Conservation (phyloP, 2,888 invertebrate species). For the Peribatodes rhomboidaria region DNA sequence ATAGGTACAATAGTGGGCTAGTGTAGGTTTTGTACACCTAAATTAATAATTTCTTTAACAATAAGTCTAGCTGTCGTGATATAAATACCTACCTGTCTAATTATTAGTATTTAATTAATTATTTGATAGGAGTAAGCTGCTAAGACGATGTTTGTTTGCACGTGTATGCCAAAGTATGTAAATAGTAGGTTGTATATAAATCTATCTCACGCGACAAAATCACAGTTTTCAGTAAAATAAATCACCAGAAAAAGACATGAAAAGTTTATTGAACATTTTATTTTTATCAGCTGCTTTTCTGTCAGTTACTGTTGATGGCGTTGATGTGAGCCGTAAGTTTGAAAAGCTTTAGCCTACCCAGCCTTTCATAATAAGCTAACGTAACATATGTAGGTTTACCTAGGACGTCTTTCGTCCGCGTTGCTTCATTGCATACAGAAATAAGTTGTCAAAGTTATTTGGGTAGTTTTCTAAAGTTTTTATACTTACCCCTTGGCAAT, state of each 20-base stretch:
- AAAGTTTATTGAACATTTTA: not conserved
- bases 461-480: too few relatives aligned
- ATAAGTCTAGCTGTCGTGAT: too few relatives aligned
- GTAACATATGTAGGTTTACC: too few relatives aligned
- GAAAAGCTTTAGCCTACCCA: not conserved
- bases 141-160: conserved; percentile 6
- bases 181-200: conserved; percentile 3
- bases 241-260: not conserved
- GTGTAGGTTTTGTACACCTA: too few relatives aligned
- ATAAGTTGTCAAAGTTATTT: too few relatives aligned
- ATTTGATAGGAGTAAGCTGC: not conserved
- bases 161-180: not conserved
- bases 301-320: conserved; percentile 13
- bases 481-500: too few relatives aligned
- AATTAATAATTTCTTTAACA: too few relatives aligned
- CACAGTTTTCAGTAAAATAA: not conserved
- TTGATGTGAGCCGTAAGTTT: conserved; percentile 50
- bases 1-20: too few relatives aligned
- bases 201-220: not conserved
- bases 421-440: too few relatives aligned
- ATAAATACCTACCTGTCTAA: not conserved
- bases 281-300: conserved; percentile 6
- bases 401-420: too few relatives aligned
- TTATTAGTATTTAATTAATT: not conserved
- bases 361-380: too few relatives aligned